phyloP scores from a whole-genome alignment of 30 jellyfish, hydroid and myxozoan species.

The Chironex yamaguchii region DNA sequence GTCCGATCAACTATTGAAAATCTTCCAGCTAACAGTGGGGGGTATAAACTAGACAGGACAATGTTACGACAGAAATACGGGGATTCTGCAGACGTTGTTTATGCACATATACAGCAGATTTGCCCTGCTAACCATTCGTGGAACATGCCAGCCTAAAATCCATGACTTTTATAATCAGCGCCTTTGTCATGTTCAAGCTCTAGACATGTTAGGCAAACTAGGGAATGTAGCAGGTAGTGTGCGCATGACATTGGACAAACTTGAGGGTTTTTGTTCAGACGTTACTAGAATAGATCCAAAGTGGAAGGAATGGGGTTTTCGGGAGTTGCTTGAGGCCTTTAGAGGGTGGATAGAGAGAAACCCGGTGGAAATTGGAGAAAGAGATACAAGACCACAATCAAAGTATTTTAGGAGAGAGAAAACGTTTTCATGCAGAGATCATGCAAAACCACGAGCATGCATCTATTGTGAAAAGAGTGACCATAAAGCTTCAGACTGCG shows the following conservation, averaged over 20 bases:
- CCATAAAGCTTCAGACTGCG: constrained; percentile 21
- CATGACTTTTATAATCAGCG: constrained; percentile 71
- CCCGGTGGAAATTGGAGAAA: constrained; percentile 36
- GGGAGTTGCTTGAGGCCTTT: constrained; percentile 52
- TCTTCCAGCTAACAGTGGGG: constrained; percentile 46
- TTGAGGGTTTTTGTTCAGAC: constrained; percentile 58
- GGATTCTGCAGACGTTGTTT: constrained; percentile 47
- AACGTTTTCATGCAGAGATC: not conserved
- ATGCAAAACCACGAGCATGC: not conserved
- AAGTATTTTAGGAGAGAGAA: constrained; percentile 37
- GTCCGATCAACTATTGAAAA: constrained; percentile 56
- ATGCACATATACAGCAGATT: constrained; percentile 73
- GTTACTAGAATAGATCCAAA: constrained; percentile 45
- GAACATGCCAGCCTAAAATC: constrained; percentile 42
- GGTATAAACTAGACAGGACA: constrained; percentile 47
- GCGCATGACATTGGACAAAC: constrained; percentile 69
- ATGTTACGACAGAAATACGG: constrained; percentile 50
- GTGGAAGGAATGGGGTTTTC: constrained; percentile 64
- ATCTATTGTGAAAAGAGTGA: not conserved
- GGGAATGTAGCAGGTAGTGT: constrained; percentile 58
- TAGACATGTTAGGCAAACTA: constrained; percentile 55
- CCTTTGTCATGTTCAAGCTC: constrained; percentile 69
- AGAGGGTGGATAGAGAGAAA: constrained; percentile 63
- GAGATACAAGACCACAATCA: not conserved
- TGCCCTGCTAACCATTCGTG: constrained; percentile 46